phyloP scores from a whole-genome alignment of 2,888 invertebrate species.

The Dorcus hopei region DNA sequence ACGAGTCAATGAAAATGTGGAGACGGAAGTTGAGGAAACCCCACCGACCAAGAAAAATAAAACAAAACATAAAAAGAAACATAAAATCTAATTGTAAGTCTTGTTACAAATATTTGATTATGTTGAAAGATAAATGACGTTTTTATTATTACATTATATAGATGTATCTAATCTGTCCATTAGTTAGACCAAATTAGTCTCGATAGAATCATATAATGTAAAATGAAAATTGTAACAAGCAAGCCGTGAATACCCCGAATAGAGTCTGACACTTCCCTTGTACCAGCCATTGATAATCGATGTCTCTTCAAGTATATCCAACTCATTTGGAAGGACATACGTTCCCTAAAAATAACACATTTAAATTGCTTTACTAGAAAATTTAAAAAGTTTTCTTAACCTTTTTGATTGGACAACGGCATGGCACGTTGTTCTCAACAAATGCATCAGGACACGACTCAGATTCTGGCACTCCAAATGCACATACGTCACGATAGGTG shows the following conservation, averaged over 20 bases:
- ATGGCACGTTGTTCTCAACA: constrained; percentile 29
- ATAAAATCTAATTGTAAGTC: constrained; percentile 18
- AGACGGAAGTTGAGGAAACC: constrained; percentile 1
- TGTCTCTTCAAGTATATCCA: constrained; percentile 18
- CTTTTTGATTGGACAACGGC: constrained; percentile 33
- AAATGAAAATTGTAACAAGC: constrained; percentile 29
- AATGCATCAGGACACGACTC: constrained; percentile 28
- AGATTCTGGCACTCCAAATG: constrained; percentile 26
- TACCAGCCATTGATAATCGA: constrained; percentile 25
- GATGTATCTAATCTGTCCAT: too few relatives aligned
- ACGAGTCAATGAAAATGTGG: constrained; percentile 21
- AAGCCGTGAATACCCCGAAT: constrained; percentile 14
- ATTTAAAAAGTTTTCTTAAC: constrained; percentile 3
- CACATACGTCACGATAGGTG: constrained; percentile 30
- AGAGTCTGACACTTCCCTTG: constrained; percentile 21
- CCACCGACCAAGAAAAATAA: constrained; percentile 15
- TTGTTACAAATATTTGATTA: constrained; percentile 6
- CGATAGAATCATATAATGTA: constrained; percentile 6
- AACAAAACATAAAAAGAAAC: constrained; percentile 25
- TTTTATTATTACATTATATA: too few relatives aligned
- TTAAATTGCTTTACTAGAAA: not conserved
- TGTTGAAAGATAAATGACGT: too few relatives aligned
- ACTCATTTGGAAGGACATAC: constrained; percentile 27
- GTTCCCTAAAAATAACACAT: constrained; percentile 29
- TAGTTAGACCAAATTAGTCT: too few relatives aligned